Evolutionary conservation across 2,888 invertebrate genomes (phyloP).

Genomic region (Darwinula stevensoni): DNA sequence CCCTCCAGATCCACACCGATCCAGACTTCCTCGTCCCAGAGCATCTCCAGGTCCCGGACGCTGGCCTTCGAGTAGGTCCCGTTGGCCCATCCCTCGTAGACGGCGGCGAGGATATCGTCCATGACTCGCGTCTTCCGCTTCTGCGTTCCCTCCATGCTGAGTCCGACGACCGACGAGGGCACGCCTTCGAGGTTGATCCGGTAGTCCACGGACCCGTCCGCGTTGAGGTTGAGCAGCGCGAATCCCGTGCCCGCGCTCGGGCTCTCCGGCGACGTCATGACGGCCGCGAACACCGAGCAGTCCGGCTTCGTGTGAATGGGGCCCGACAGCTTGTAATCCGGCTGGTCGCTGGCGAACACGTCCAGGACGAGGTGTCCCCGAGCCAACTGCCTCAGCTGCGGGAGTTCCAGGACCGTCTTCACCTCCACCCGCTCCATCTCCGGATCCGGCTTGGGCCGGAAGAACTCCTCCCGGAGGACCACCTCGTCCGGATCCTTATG

Average conservation of each 20-base stretch:
- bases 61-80: constrained; percentile 45
- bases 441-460: no score
- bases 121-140: no score
- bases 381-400: constrained; percentile 40
- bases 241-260: constrained; percentile 23
- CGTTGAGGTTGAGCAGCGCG: constrained; percentile 45
- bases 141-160: no score
- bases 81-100: constrained; percentile 26
- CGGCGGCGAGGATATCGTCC: constrained; percentile 5
- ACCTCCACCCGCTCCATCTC: constrained; percentile 48
- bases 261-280: constrained; percentile 20
- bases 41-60: constrained; percentile 46
- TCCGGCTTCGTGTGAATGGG: constrained; percentile 37
- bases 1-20: constrained; percentile 29
- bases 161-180: constrained; percentile 3
- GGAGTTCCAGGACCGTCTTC: constrained; percentile 39
- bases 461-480: no score
- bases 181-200: constrained; percentile 27
- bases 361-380: constrained; percentile 40
- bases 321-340: constrained; percentile 30
- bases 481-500: no score
- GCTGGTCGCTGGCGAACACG: constrained; percentile 33
- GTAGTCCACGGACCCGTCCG: constrained; percentile 43
- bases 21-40: constrained; percentile 48
- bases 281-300: constrained; percentile 47